Base-by-base conservation (phyloP, 2,797 vertebrate genomes). In the Echeneis naucrates region DNA sequence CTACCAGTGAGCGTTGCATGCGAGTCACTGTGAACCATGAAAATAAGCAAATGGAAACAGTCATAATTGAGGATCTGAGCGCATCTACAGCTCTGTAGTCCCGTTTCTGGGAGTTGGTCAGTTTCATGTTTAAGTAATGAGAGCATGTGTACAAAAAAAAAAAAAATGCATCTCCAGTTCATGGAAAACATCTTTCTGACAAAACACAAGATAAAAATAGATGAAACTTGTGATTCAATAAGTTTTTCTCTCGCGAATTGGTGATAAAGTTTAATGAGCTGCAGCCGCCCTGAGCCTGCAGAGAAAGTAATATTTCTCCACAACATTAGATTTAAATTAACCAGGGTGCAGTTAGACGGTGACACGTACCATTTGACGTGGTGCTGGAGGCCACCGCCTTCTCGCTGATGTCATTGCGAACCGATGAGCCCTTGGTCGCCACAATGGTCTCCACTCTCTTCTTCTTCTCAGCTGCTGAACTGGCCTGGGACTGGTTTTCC, bases 381-480 rank as follows among this genome's bases (percentile, higher is more conserved):
- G 98, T 99, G 93, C 97, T 99, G 86, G 98, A 99, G 90, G 98
- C 97, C 89, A 97, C 97, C 0, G 97, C 98, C 94, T 99, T 99
- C 94, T 99, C 98, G 48, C 98, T 99, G 94, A 98, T 96, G 91
- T 99, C 97, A 92, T 95, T 90, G 83, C 97, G 95, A 51, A 92
- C 88, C 66, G 96, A 94, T 59, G 96, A 93, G 87, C 96, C 96
- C 88, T 98, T 99, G 86, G 89, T 92, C 80, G 96, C 96, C 35
- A 97, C 93, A 48, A 98, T 95, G 88, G 95, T 96, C 95, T 97
- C 97, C 93, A 98, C 96, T 83, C 95, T 96, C 93, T 98, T 99
- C 91, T 98, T 99, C 95, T 98, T 99, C 94, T 98, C 97, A 85
- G 94, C 93, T 87, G 95, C 91, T 72, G 96, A 92, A 95, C 95